phyloP scores from a whole-genome alignment of 2,113 vertebrate genomes.

The Ophthalmolycus amberensis region DNA sequence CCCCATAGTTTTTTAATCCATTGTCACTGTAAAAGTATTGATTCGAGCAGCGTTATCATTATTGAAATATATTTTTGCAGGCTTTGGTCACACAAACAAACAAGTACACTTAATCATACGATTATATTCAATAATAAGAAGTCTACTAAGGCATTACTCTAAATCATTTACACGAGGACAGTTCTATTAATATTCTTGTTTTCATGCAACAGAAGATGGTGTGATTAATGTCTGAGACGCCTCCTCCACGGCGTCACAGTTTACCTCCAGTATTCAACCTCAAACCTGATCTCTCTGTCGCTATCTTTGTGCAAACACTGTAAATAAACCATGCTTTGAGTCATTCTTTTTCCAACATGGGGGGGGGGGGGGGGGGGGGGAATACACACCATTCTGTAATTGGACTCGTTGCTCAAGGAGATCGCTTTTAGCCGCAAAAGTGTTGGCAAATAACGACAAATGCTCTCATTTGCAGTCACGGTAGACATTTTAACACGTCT shows the following conservation, averaged over 20 bases:
- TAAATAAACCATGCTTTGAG: constrained; percentile 18
- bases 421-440: not conserved
- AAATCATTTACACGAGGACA: constrained; percentile 11
- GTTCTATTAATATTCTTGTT: constrained; percentile 41
- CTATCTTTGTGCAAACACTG: constrained; percentile 11
- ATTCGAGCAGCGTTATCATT: not conserved
- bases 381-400: not conserved
- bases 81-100: not conserved
- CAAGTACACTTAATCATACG: not conserved
- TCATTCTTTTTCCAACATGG: not conserved
- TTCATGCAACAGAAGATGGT: constrained; percentile 5
- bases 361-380: not conserved
- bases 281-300: constrained; percentile 21
- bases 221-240: constrained; percentile 26
- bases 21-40: not conserved
- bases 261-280: constrained; percentile 10
- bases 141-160: constrained; percentile 3
- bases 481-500: not conserved
- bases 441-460: not conserved
- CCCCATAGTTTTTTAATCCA: not conserved
- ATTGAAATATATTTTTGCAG: not conserved
- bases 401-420: not conserved
- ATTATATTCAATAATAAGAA: constrained; percentile 9
- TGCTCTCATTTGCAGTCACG: not conserved
- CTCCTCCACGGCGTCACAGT: constrained; percentile 22